phyloP scores from a whole-genome alignment of 1,140 invertebrate genomes.

The Diorhabda elongata region DNA sequence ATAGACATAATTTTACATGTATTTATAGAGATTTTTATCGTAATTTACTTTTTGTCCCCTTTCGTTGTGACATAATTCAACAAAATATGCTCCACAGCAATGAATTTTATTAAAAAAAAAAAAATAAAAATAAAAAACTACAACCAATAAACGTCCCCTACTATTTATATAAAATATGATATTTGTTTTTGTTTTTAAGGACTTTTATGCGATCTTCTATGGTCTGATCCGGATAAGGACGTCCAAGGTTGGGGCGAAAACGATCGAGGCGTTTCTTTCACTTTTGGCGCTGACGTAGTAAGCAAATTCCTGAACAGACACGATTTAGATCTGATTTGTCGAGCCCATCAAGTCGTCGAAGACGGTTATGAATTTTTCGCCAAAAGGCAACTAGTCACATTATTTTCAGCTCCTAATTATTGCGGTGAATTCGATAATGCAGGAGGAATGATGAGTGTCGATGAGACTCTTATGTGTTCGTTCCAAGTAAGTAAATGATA shows the following conservation, averaged over 20 bases:
- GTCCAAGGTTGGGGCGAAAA: slow-evolving; percentile 84
- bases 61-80: no score
- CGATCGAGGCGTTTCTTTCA: slow-evolving; percentile 84
- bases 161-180: slow-evolving; percentile 2
- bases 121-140: no score
- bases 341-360: slow-evolving; percentile 88
- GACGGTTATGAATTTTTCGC: slow-evolving; percentile 57
- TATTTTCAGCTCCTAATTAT: slow-evolving; percentile 86
- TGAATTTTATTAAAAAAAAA: no score
- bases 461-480: slow-evolving; percentile 99
- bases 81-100: no score
- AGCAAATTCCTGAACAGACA: slow-evolving; percentile 81
- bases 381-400: slow-evolving; percentile 85
- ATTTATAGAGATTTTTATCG: no score
- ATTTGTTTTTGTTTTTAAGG: slow-evolving; percentile 47
- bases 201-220: slow-evolving; percentile 78
- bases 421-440: slow-evolving; percentile 81
- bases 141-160: no score
- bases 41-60: no score
- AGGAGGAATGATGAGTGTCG: slow-evolving; percentile 97
- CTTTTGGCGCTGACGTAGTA: slow-evolving; percentile 80
- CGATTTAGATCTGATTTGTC: slow-evolving; percentile 82
- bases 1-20: no score
- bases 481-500: slow-evolving; percentile 55
- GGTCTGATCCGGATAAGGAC: slow-evolving; percentile 90